Evolutionary conservation across 2,113 vertebrate genomes (phyloP), one percentile per base, ranked within the genome.

Genomic region (Oxygymnocypris stewartii): DNA sequence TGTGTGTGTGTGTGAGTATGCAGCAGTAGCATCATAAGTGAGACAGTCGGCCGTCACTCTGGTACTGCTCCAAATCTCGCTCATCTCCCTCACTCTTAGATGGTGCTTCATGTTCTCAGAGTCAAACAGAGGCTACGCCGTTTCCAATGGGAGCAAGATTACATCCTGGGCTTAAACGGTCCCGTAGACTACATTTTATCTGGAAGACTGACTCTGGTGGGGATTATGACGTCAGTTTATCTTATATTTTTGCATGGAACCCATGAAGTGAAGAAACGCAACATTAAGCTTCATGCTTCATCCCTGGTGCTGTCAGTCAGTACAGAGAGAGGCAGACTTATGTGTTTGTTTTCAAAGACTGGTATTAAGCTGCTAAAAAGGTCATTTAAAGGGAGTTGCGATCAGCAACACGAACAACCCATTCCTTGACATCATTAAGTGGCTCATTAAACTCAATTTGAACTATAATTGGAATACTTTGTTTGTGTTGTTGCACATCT

Each of bases 361-460:
- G n/a, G 40, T 65, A 44, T 65, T 28, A 65, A 81, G 59, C 40
- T 63, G 12, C 23, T 47, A 65, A 63, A 79, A 65, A 65, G 37
- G 57, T 63, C 0, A 61, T 80, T 80, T 63, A 28, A 44, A 65
- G 59, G 37, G 37, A 65, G 13, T 47, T 65, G 37, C 57, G 47
- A 44, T 31, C n/a, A 81, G 59, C 57, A 81, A 44, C 44, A 81
- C 65, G 40, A 63, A 81, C 61, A 44, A 25, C 12, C 40, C n/a
- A 65, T 65, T 65, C 6, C 51, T 79, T 47, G 73, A 54, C 40
- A 65, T 47, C 40, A 65, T 65, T 28, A 81, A 47, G 37, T 47
- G 37, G 59, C 59, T 81, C 59, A 20, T 81, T 65, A 81, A 65
- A 11, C 40, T 47, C 11, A 81, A 65, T 81, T 65, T 47, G 59